Percentiles rank a stretch among this genome's conserved stretches.
Conservation (phyloP, 1,140 invertebrate species). For the Caenorhabditis elegans region WBcel235 BX284606.5:10708501-10709000, state of each 20-base stretch:
- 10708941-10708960: slow-evolving; percentile 7
- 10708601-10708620: no score
- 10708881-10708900: background rate
- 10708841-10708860: slow-evolving; percentile 22
- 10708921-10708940: background rate
- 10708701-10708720: no score
- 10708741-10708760: background rate
- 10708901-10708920: background rate
- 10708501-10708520: no score
- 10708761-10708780: slow-evolving; percentile 33
- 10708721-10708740: background rate
- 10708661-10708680: no score
- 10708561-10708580: no score
- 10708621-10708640: no score
- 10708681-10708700: no score
- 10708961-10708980: background rate
- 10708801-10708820: slow-evolving; percentile 6
- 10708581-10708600: no score
- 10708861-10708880: background rate
- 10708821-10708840: slow-evolving; percentile 17
- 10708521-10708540: no score
- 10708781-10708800: slow-evolving; percentile 29
- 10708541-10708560: no score
- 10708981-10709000: slow-evolving; percentile 24
- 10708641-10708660: no score